Base-by-base conservation (phyloP, 2,888 invertebrate genomes). In the Zele albiditarsus region DNA sequence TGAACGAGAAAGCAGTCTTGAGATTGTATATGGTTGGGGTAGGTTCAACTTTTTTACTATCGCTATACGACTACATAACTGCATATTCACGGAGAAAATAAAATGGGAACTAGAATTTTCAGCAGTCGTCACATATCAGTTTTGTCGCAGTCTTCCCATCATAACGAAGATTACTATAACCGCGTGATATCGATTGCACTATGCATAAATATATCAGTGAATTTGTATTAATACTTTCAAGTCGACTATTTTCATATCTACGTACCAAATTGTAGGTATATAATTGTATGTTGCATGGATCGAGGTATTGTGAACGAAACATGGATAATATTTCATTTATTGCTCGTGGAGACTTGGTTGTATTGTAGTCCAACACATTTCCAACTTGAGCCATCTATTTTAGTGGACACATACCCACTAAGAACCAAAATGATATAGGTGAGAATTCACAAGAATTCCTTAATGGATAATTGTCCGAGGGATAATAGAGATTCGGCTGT, bases 371-470 rank as follows among this genome's bases (percentile, higher is more conserved):
- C n/a, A 46, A 46, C 2, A 46, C 2, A 46, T 46, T 46, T 33
- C 38, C 31, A 69, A 69, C 69, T 69, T 69, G 28, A 58, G 58
- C 69, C 58, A 69, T 69, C 57, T 57, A 69, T 69, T 58, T 57
- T 33, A 38, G 63, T 23, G 42, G n/a, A 28, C 63, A n/a, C 27
- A 42, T 49, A 62, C 38, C 46, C 71, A 25, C 62, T 27, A 33
- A 63, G 16, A 38, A 42, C 46, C 42, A 63, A 46, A 63, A 60
- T 46, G 71, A 49, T 60, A 25, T 49, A 62, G 71, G 46, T 63
- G 71, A 63, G 46, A 63, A 33, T 42, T 63, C n/a, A n/a, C 46
- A 46, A 46, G 46, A n/a, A 46, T 46, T 16, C 46, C 46, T 5
- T 3, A 46, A 46, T 46, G n/a, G 46, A 71, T 49, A 60, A 71